Evolutionary conservation across 2,888 invertebrate genomes (phyloP), one percentile per base, ranked within the genome.

Genomic region (Hydropsyche betteni): DNA sequence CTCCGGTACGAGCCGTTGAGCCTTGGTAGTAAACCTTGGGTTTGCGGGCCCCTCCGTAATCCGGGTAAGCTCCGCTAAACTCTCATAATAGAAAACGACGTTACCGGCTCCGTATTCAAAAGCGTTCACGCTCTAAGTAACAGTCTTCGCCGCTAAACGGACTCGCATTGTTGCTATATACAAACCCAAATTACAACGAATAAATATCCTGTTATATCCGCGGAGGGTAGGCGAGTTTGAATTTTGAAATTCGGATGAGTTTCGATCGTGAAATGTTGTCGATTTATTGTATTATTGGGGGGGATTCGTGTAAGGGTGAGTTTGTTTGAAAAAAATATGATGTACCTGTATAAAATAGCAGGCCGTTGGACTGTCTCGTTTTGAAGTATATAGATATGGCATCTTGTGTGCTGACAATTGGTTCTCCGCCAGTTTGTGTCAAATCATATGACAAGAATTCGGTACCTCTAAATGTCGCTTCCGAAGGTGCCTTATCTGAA

Each of bases 361-460:
- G 89, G 80, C 97, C 97, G 82, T 94, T 94, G 7, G 96, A 93
- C 82, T 95, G 95, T 77, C 95, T 89, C 0, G 97, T 97, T 85
- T 97, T 96, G 89, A 98, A 98, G 85, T 94, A 93, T 75, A 98
- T 89, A 5, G 94, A 94, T 80, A 98, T 93, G 79, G 94, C 92
- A 84, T 98, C 98, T 83, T 95, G 95, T 74, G 94, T 94, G 85
- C 95, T 95, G 80, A 95, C 93, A 81, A 97, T 93, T 2, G 95
- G 95, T 82, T 95, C 94, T 0, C 94, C 94, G 4, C 94, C 94
- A 0, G 92, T 92, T 84, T 93, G 93, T 77, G 93, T 93, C 81
- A 97, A 88, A 85, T 97, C 95, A 86, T 97, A 97, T 73, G 94
- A 95, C 75, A 98, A 90, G 87, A 94, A 97, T 87, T 97, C 96